Evolutionary conservation across 30 jellyfish, hydroid and myxozoan species (phyloP), one percentile per base, ranked within the genome.

Genomic region (Phacellophora camtschatica): DNA sequence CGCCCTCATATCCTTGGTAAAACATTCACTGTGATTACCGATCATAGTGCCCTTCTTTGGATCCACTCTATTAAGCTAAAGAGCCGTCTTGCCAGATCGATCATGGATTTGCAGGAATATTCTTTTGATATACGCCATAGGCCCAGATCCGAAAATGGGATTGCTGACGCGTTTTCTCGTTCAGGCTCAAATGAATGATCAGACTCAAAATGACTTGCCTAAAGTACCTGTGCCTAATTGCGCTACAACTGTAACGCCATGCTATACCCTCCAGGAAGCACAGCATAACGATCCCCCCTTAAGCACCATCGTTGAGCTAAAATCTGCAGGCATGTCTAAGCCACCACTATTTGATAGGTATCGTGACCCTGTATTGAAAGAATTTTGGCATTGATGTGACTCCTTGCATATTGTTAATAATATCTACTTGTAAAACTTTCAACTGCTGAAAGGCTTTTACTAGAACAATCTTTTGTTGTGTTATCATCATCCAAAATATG

Each of bases 31-130:
- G 25, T 81, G 5, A 20, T 23, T 18, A 78, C 90, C 3, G 91
- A 78, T 33, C 90, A 82, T 48, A 43, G 64, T 62, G 80, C 94
- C 25, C 50, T 82, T 12, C 55, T 16, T 9, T 82, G 82, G 89
- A 32, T 82, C n/a, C 90, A 39, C 58, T 63, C 78, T 39, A 62
- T 43, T 3, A 32, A 79, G 15, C 85, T 67, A 10, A 34, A 73
- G 23, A 71, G 86, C 18, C 85, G 72, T 18, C 19, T 55, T 18
- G 90, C 87, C 4, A 28, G 92, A 25, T 80, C 90, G 92, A 13
- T 80, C 66, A 56, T 43, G 84, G 72, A 82, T 9, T 24, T 82
- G 12, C 59, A 61, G 35, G 82, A 68, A 46, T 28, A 82, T 46
- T 29, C 63, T 11, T 71, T 82, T 39, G 50, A 61, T 29, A 51